A percentile compares a stretch with the other conserved stretches of the same genome.
These are phyloP conservation scores for Gambelia wislizenii DNA, from an alignment of 2,797 vertebrate species.

Conservation along the genomic window DNA sequence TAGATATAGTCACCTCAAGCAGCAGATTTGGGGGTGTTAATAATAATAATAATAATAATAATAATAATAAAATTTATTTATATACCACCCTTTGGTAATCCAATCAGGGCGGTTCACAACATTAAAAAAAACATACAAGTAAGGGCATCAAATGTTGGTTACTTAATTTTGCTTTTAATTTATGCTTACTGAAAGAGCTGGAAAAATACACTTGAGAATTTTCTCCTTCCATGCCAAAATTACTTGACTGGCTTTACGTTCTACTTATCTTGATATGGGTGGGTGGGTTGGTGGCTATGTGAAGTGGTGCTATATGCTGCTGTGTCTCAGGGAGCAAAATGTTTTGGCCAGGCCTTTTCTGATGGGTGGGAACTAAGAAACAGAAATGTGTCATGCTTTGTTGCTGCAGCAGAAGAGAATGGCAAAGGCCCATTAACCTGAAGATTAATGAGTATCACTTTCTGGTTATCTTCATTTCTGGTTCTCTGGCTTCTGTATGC, in stretches of 20 bases:
- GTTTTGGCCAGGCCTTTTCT: not conserved
- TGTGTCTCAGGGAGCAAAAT: too few species aligned
- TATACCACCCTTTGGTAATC: too few species aligned
- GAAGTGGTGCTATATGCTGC: not conserved
- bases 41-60: too few species aligned
- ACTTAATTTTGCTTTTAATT: not conserved
- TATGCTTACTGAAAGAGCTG: not conserved
- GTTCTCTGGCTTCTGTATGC: not conserved
- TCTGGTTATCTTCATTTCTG: not conserved
- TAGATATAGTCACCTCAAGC: not conserved
- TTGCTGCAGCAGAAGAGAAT: not conserved
- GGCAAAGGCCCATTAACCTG: not conserved
- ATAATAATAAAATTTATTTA: too few species aligned
- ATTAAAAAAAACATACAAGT: too few species aligned
- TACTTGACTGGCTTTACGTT: not conserved
- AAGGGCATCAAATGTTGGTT: not conserved
- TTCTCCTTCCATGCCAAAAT: not conserved
- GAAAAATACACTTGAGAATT: not conserved
- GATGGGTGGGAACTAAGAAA: not conserved
- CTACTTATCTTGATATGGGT: not conserved
- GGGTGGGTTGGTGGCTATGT: not conserved
- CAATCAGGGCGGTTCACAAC: too few species aligned
- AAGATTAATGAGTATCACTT: not conserved
- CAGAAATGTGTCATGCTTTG: not conserved
- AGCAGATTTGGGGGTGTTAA: not conserved